Percentiles rank a stretch among this genome's conserved stretches.
phyloP scores from a whole-genome alignment of 2,113 vertebrate genomes.

The Ciconia boyciana region DNA sequence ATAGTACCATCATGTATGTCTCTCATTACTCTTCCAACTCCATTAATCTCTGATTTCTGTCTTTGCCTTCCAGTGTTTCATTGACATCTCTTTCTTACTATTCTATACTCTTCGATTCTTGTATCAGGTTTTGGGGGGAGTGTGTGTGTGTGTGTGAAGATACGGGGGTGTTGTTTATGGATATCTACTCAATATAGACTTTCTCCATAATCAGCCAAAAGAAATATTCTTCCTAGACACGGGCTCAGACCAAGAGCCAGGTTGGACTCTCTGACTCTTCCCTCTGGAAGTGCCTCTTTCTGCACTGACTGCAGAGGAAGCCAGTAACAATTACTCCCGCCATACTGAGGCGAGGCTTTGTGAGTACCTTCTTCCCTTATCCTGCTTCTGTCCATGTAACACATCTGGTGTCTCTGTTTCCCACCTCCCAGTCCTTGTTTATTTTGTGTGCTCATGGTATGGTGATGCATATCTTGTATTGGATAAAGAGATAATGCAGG shows the following conservation, averaged over 20 bases:
- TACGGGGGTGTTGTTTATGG: accelerated
- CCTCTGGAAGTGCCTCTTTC: background rate
- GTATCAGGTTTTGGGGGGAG: background rate
- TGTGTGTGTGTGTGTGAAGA: background rate
- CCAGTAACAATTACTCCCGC: background rate
- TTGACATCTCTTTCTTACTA: background rate
- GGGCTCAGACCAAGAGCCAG: background rate
- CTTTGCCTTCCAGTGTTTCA: background rate
- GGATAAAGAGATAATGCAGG: background rate
- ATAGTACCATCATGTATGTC: background rate
- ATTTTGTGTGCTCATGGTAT: background rate
- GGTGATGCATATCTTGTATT: background rate
- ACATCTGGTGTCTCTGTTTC: background rate
- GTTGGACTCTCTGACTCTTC: background rate
- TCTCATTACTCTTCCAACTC: background rate
- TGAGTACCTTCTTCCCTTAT: background rate
- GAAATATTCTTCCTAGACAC: background rate
- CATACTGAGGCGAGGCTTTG: background rate
- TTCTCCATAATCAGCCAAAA: background rate
- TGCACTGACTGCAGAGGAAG: background rate
- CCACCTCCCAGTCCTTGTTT: background rate
- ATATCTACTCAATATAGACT: background rate
- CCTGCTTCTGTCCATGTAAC: too few species aligned
- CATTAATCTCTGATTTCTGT: background rate
- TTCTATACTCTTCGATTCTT: background rate